Conservation (phyloP, 2,113 vertebrate genomes). For the Progne subis region DNA sequence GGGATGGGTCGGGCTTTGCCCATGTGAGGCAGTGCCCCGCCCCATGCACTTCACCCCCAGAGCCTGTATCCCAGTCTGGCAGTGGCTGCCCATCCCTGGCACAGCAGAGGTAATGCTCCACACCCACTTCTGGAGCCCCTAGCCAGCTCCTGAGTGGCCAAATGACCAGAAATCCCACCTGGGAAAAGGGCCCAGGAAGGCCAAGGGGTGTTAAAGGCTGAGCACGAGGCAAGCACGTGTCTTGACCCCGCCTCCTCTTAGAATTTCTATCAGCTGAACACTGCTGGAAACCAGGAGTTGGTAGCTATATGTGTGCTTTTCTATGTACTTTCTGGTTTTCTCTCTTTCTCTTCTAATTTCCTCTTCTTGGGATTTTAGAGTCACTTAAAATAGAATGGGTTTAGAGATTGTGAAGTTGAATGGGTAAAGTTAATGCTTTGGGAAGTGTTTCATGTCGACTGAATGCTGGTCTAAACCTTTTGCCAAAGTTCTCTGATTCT, state of each 20-base stretch:
- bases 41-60: neutral
- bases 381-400: neutral
- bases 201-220: neutral
- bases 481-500: neutral
- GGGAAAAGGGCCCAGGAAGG: neutral
- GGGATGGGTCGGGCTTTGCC: accelerated
- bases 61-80: neutral
- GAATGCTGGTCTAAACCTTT: neutral
- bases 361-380: neutral
- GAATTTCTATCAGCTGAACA: neutral
- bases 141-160: neutral
- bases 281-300: neutral
- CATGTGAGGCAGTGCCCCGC: neutral
- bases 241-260: neutral
- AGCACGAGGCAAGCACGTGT: accelerated
- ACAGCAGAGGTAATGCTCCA: neutral
- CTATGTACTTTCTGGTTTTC: neutral
- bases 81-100: neutral
- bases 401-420: neutral
- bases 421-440: neutral
- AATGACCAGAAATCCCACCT: neutral
- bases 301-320: neutral
- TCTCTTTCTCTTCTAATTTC: neutral
- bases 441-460: neutral
- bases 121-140: too few relatives aligned